Base-by-base conservation (phyloP, 2,113 vertebrate species). In the Taxidea taxus region DNA sequence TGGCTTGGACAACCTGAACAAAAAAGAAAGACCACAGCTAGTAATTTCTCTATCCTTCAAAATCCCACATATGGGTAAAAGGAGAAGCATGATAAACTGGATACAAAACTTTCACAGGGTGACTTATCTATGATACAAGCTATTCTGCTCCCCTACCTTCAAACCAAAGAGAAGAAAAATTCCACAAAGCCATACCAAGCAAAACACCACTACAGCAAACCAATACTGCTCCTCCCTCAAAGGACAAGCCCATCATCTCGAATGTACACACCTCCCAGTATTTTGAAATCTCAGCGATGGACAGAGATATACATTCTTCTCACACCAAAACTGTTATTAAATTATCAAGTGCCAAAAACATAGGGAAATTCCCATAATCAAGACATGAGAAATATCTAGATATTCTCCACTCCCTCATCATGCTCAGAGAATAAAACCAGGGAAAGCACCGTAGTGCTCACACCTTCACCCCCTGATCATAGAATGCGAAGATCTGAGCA, bases 401-500 rank as follows among this genome's bases (percentile, higher is more conserved):
- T 15, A 70, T 44, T 75, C 77, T 93, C 83, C 31, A 83, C 60
- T 62, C 47, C 29, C 62, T 39, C 42, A 20, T 87, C 49, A 88
- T n/a, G 83, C 81, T 94, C 47, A 83, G 58, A 77, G 51, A 96
- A 58, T 21, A 86, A 88, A 87, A 94, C 78, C 60, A 94, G 56
- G 9, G 29, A 31, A 89, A 93, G 56, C 37, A 89, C 75, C 31
- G 42, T 0, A 87, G 80, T 10, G 31, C 87, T 97, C 89, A 87
- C 74, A 96, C 62, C 37, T 88, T 92, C 72, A 86, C n/a, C 90
- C 68, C 60, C 27, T 29, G 47, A 92, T 68, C 62, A 85, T 5
- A 96, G 84, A 95, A 84, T 21, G 60, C 44, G 64, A 96, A 42
- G 87, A 83, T 81, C 64, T 49, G 85, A 97, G 97, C 75, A 72